Percentiles rank a stretch among this genome's conserved stretches.
These are phyloP conservation scores for Paramuricea clavata DNA, from an alignment of 92 coral and sea anemone genomes.

Conservation along the genomic window DNA sequence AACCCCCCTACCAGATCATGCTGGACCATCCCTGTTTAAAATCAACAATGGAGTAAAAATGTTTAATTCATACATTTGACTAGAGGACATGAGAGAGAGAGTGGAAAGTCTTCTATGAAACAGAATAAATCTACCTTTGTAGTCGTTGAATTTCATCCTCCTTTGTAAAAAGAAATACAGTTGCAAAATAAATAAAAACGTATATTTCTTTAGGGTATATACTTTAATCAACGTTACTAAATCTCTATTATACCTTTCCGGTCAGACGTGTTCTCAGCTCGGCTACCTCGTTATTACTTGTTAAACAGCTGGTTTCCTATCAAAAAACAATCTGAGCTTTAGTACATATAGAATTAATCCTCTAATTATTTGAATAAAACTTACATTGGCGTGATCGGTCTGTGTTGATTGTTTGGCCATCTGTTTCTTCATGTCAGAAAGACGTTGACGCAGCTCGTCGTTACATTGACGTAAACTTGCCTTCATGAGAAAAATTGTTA, in stretches of 20 bases:
- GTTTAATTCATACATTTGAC: too few species aligned
- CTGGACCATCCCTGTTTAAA: too few species aligned
- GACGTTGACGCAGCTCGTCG: slow-evolving; percentile 87
- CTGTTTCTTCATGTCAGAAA: slow-evolving; percentile 85
- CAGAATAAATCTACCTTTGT: slow-evolving; percentile 67
- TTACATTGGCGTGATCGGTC: slow-evolving; percentile 74
- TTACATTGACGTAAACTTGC: slow-evolving; percentile 85
- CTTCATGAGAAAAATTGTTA: slow-evolving; percentile 57
- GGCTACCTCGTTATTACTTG: not conserved
- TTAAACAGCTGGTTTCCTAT: not conserved
- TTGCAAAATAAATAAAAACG: not conserved
- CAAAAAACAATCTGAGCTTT: not conserved
- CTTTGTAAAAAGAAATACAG: slow-evolving; percentile 50
- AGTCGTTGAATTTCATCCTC: slow-evolving; percentile 85
- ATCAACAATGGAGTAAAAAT: too few species aligned
- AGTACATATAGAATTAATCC: not conserved
- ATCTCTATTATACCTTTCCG: slow-evolving; percentile 3
- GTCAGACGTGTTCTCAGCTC: not conserved
- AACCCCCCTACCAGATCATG: too few species aligned
- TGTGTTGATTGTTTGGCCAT: slow-evolving; percentile 79
- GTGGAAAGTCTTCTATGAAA: too few species aligned
- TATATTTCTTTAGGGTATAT: not conserved
- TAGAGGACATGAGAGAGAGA: too few species aligned
- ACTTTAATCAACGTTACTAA: not conserved
- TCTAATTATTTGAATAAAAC: not conserved